phyloP scores from a whole-genome alignment of 1,140 invertebrate species.

The Drosophila mauritiana region DNA sequence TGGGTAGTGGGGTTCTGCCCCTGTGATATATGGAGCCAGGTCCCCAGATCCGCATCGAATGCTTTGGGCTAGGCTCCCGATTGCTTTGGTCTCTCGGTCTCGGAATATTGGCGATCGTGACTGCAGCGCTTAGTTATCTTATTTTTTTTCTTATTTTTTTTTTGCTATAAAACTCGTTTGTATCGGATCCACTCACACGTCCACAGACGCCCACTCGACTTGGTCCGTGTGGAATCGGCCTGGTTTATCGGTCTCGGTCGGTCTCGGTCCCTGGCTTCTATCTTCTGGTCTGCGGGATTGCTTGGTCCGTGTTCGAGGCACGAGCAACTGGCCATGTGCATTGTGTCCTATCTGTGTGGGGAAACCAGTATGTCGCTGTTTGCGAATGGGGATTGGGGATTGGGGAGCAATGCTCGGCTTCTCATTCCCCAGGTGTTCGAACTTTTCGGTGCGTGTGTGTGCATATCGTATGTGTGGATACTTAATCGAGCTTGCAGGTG shows the following conservation, averaged over 20 bases:
- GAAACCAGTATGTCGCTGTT: constrained; percentile 16
- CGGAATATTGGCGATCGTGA: constrained; percentile 57
- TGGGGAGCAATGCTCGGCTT: constrained; percentile 70
- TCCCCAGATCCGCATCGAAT: constrained; percentile 31
- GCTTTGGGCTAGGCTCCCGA: constrained; percentile 29
- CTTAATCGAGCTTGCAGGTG: constrained; percentile 12
- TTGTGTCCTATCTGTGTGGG: constrained; percentile 22
- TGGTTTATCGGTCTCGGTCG: constrained; percentile 30
- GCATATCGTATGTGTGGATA: not conserved
- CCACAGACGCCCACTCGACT: constrained; percentile 57
- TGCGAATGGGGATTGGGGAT: constrained; percentile 22
- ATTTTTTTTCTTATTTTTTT: no score
- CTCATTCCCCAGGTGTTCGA: constrained; percentile 64
- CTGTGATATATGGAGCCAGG: not conserved
- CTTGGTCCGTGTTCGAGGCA: constrained; percentile 27
- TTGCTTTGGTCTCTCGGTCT: constrained; percentile 12
- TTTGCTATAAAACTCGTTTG: constrained; percentile 69
- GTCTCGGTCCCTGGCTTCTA: constrained; percentile 19
- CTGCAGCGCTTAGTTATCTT: constrained; percentile 34
- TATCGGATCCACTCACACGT: constrained; percentile 24
- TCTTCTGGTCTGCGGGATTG: constrained; percentile 31
- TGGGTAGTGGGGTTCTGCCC: constrained; percentile 46
- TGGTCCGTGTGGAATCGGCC: constrained; percentile 38
- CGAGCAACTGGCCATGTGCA: constrained; percentile 14
- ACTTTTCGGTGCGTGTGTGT: constrained; percentile 46